Conservation (phyloP, 2,888 invertebrate genomes). For the Sialis lutaria region DNA sequence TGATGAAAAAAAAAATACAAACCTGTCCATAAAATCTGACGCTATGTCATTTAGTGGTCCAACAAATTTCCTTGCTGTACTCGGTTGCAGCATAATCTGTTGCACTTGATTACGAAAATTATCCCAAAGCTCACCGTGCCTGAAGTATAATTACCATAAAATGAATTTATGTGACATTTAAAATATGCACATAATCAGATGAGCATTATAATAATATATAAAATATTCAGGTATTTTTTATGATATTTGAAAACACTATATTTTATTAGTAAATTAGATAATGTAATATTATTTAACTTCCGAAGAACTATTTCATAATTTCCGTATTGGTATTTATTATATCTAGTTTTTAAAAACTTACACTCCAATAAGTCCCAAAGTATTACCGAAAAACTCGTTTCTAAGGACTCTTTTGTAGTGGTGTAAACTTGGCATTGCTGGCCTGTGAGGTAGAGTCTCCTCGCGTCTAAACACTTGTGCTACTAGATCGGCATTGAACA, state of each 20-base stretch:
- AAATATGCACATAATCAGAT: background rate
- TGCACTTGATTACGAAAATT: conserved; percentile 69
- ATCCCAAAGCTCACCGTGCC: conserved; percentile 80
- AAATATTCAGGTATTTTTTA: background rate
- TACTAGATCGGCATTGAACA: conserved; percentile 57
- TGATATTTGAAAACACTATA: background rate
- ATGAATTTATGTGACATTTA: background rate
- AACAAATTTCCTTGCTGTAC: conserved; percentile 59
- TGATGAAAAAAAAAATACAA: conserved; percentile 11
- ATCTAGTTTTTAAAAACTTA: conserved; percentile 26
- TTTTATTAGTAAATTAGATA: background rate
- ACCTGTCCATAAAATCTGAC: conserved; percentile 56
- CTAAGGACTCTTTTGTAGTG: conserved; percentile 53
- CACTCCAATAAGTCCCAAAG: conserved; percentile 59
- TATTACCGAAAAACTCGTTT: conserved; percentile 51
- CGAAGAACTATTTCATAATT: no score
- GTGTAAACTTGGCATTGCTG: conserved; percentile 53
- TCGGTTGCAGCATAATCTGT: conserved; percentile 63
- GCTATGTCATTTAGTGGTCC: conserved; percentile 57
- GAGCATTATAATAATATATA: conserved; percentile 1
- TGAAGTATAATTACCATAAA: conserved; percentile 19
- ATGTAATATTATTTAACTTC: background rate
- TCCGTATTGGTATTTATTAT: no score
- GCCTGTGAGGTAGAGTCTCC: conserved; percentile 50
- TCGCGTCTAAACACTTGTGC: conserved; percentile 50